These are phyloP conservation scores for Hydrophis major DNA, from an alignment of 2,797 vertebrate genomes.

Conservation along the genomic window DNA sequence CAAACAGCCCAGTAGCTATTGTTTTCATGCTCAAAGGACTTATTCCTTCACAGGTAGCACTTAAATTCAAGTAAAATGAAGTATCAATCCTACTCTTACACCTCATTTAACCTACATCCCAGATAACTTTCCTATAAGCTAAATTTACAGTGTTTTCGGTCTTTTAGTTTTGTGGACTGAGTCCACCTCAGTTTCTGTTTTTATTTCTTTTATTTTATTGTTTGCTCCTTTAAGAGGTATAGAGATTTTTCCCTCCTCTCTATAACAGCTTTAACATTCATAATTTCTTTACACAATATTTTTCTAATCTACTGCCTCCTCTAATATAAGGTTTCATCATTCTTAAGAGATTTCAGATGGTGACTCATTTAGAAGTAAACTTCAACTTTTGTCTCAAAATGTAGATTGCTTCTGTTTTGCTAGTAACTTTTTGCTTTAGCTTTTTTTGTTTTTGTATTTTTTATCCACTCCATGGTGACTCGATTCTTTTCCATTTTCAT, in stretches of 20 bases:
- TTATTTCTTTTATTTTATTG: neutral
- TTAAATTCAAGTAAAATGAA: neutral
- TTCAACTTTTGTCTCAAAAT: neutral
- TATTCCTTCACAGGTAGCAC: neutral
- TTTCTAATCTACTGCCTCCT: neutral
- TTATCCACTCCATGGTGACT: neutral
- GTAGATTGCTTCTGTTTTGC: neutral
- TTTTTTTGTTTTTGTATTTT: neutral
- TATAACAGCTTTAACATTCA: neutral
- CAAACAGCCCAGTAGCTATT: neutral
- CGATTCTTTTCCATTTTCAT: neutral
- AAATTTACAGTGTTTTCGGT: neutral
- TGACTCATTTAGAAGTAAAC: neutral
- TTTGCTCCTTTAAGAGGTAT: neutral
- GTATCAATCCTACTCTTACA: neutral
- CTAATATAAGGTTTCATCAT: neutral
- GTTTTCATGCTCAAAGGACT: neutral
- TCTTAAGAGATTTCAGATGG: neutral
- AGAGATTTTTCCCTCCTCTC: neutral
- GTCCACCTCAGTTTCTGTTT: neutral
- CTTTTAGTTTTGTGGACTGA: neutral
- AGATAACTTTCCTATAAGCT: neutral
- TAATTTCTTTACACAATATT: neutral
- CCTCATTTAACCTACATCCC: neutral
- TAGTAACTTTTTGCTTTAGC: neutral